Evolutionary conservation across 2,888 invertebrate genomes (phyloP), one percentile per base, ranked within the genome.

Genomic region (Tipula confusa): DNA sequence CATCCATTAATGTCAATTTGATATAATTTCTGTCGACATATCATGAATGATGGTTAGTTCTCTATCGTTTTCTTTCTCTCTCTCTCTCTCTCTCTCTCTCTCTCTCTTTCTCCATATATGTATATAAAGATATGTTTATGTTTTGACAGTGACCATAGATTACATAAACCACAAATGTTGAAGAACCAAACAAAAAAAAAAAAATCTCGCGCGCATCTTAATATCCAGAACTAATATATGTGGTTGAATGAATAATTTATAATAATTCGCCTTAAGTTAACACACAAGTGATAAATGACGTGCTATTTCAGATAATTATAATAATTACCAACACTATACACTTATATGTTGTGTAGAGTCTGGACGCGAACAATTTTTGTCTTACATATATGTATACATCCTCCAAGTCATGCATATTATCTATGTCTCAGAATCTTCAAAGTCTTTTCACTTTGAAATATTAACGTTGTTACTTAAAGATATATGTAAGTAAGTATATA

Each of bases 201-300:
- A 64, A 64, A 64, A 7, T 9, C 64, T 64, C 64, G 24, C 64
- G 64, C 64, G 64, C 64, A 64, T 64, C 64, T 64, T 64, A 64
- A 64, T 24, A 64, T 64, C 64, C 64, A 64, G 64, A 64, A 64
- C 64, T 64, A 64, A 64, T 64, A 64, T 64, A 24, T 64, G 64
- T 24, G 64, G 64, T 24, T 18, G 64, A 64, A 64, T 24, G 64
- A 64, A 64, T 64, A 64, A 64, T 64, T n/a, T n/a, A 64, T 24
- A 64, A 64, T 24, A 64, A 64, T 64, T 64, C 64, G 64, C 64
- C 64, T 64, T 64, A 64, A 64, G 64, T 64, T 64, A 64, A 64
- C 64, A 64, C 64, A 64, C 64, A 64, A 64, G 64, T 64, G 64
- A 64, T 64, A 64, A 64, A 64, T 64, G 64, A 64, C 64, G 64